Base-by-base conservation (phyloP, 2,113 vertebrate species). In the Bufo gargarizans region DNA sequence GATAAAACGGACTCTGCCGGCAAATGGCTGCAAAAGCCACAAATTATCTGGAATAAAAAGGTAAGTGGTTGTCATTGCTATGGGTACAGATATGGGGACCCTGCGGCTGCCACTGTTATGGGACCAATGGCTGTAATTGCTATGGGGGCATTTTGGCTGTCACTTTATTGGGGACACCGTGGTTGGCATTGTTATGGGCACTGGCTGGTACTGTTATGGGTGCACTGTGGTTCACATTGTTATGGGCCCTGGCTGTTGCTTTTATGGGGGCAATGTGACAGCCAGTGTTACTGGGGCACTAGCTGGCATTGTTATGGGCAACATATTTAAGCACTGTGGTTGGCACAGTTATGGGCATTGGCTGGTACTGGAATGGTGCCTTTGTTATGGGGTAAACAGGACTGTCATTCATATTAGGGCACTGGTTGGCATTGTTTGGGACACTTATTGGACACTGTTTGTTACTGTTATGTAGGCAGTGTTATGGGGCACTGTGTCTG, bases 1-100 rank as follows among this genome's bases (percentile, higher is more conserved):
- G 86, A 93, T 89, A 82, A 91, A 92, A 74, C 79, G 89, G 65
- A 92, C 91, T 4, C 88, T 90, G 3, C 91, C 91, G 0, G 93
- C 89, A 20, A 94, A 74, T 0, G 63, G 88, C 72, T 93, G 94
- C 11, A 96, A 85, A 82, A 96, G 91, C 90, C 90, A 87, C 0
- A 90, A 4, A 0, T 92, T 92, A 85, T 95, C 95, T 92, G 92
- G 61, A 94, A 94, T 87, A 91, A 55, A 22, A 77, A 77, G 4
- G 20, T 3, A 59, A n/a, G 65, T 9, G 71, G 33, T 63, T 71
- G 65, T 71, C 33, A 71, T 14, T 71, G 19, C 1, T 8, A 65
- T 3, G 19, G 59, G 19, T 7, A 65, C 20, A 3, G 63, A 1
- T 65, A 65, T 65, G 20, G 17, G 59, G 59, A 19, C 59, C 17